Conservation (phyloP, 2,797 vertebrate genomes). For the Acanthornis magna region DNA sequence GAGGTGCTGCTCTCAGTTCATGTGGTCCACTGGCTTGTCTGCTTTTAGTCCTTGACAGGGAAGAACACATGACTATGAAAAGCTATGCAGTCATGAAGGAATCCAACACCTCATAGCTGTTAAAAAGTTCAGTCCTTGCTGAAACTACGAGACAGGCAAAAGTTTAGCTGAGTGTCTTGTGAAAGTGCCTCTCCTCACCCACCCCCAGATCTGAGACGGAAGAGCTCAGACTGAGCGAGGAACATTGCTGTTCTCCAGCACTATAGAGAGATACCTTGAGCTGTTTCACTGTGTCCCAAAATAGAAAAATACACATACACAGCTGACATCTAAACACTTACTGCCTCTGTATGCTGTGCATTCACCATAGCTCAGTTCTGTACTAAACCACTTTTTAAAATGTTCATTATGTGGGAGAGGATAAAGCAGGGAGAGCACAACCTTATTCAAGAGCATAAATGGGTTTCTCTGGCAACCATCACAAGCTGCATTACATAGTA, state of each 20-base stretch:
- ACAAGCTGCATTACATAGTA: slow-evolving; percentile 56
- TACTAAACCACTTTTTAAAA: slow-evolving; percentile 37
- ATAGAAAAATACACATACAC: background rate
- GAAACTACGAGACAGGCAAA: background rate
- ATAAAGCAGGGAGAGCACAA: slow-evolving; percentile 59
- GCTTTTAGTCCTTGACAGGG: background rate
- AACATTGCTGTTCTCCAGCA: background rate
- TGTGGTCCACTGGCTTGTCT: background rate
- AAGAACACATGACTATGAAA: background rate
- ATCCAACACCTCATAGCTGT: background rate
- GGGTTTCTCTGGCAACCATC: slow-evolving; percentile 72
- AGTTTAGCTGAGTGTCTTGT: background rate
- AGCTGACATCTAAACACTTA: slow-evolving; percentile 24
- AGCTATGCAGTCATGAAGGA: background rate
- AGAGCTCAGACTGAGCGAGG: background rate
- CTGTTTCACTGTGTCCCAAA: background rate
- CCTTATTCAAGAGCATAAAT: slow-evolving; percentile 60
- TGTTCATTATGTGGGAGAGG: slow-evolving; percentile 65
- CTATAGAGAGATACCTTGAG: background rate
- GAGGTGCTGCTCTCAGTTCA: background rate
- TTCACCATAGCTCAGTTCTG: slow-evolving; percentile 15
- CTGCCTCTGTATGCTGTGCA: background rate
- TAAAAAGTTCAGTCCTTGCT: background rate
- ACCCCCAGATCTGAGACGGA: background rate
- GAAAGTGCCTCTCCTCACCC: background rate